Evolutionary conservation across 2,888 invertebrate genomes (phyloP).

Genomic region (Chironomus riparius): DNA sequence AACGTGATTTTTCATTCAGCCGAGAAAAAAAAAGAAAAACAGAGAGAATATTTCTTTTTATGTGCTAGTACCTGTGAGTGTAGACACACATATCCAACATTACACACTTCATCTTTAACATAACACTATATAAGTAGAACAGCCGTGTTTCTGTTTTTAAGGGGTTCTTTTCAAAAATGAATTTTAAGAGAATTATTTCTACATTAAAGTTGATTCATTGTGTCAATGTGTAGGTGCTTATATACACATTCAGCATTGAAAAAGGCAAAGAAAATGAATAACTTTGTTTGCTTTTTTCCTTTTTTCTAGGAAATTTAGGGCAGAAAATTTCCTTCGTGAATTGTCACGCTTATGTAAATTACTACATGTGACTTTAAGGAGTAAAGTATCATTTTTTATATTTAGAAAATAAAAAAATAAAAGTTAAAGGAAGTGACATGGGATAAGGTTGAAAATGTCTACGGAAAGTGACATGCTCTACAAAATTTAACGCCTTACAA

Average conservation of each 20-base stretch:
- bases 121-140: not conserved
- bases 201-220: conserved; percentile 9
- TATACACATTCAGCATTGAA: not conserved
- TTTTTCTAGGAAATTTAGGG: not conserved
- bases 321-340: not conserved
- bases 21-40: not conserved
- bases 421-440: not conserved
- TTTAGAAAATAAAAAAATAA: not conserved
- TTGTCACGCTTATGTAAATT: not conserved
- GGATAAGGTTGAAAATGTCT: not conserved
- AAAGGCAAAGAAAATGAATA: not conserved
- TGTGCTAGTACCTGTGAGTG: not conserved
- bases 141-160: not conserved
- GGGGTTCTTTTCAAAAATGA: not conserved
- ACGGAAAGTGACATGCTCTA: not conserved
- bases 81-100: not conserved
- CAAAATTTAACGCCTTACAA: no score
- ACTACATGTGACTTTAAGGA: not conserved
- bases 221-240: not conserved
- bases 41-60: not conserved
- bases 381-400: not conserved
- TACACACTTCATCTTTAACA: not conserved
- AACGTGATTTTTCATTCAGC: not conserved
- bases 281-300: not conserved
- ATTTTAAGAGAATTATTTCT: not conserved